A percentile compares a stretch with the other conserved stretches of the same genome.
These are phyloP conservation scores for Petrolisthes cinctipes DNA, from an alignment of 2,888 invertebrate species.

Conservation along the genomic window DNA sequence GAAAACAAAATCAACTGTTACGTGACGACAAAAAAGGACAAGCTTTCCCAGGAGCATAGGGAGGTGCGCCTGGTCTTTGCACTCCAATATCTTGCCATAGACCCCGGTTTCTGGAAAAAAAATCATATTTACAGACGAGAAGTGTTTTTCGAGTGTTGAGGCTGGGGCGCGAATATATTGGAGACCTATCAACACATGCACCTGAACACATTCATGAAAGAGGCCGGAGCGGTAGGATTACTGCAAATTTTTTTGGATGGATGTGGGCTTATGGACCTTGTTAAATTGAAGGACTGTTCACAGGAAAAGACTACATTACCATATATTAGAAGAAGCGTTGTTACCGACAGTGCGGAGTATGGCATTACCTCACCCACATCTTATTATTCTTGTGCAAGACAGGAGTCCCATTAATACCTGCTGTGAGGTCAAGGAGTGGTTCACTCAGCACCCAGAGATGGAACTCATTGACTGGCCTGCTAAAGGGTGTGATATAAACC, in stretches of 20 bases:
- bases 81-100: constrained; percentile 12
- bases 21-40: constrained; percentile 12
- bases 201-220: constrained; percentile 13
- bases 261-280: constrained; percentile 17
- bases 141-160: constrained; percentile 14
- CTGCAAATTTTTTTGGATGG: constrained; percentile 2
- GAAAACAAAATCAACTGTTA: constrained; percentile 4
- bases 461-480: background rate
- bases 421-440: constrained; percentile 6
- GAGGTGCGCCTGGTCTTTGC: too few species aligned
- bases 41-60: background rate
- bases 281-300: background rate
- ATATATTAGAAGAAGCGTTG: background rate
- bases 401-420: background rate
- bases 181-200: constrained; percentile 13
- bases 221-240: constrained; percentile 8
- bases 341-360: background rate
- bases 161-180: constrained; percentile 6
- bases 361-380: constrained; percentile 11
- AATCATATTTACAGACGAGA: constrained; percentile 4
- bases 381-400: constrained; percentile 6
- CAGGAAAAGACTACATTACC: background rate
- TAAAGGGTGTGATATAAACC: background rate
- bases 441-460: constrained; percentile 4
- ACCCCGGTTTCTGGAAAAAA: background rate